Conservation (phyloP, 1,140 invertebrate species). For the Dendroctonus ponderosae region DNA sequence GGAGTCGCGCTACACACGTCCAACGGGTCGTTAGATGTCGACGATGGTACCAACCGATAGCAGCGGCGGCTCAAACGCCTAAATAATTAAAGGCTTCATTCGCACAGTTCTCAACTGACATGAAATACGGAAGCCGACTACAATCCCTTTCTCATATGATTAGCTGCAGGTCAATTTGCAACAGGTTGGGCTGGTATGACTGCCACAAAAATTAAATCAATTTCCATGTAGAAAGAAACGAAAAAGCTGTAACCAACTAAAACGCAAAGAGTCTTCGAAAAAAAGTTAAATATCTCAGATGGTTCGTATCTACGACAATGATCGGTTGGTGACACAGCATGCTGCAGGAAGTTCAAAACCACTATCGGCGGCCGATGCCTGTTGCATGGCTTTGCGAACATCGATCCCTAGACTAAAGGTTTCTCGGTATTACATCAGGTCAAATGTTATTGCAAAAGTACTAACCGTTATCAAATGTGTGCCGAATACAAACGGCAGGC, state of each 20-base stretch:
- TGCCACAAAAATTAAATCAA: too few species aligned
- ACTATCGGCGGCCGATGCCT: slow-evolving; percentile 7
- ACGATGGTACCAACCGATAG: neutral
- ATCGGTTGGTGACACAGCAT: slow-evolving; percentile 13
- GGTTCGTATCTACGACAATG: slow-evolving; percentile 5
- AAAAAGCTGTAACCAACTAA: too few species aligned
- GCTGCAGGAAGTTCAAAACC: slow-evolving; percentile 18
- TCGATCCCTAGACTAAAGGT: slow-evolving; percentile 11
- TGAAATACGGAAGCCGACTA: too few species aligned
- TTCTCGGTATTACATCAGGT: slow-evolving; percentile 18
- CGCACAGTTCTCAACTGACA: too few species aligned
- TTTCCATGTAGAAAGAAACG: too few species aligned
- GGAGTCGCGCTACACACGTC: slow-evolving; percentile 7
- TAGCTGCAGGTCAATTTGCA: too few species aligned
- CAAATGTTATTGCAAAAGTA: slow-evolving; percentile 13
- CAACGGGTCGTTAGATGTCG: slow-evolving; percentile 10
- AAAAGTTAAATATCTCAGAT: too few species aligned
- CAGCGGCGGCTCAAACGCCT: too few species aligned
- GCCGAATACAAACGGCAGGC: neutral
- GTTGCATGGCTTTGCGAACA: slow-evolving; percentile 11
- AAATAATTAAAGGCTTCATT: too few species aligned
- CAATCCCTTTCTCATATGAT: too few species aligned
- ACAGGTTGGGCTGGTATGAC: too few species aligned
- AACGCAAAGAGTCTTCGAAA: too few species aligned
- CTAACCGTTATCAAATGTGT: slow-evolving; percentile 10